phyloP scores from a whole-genome alignment of 2,113 vertebrate genomes.

The Grallaria varia region DNA sequence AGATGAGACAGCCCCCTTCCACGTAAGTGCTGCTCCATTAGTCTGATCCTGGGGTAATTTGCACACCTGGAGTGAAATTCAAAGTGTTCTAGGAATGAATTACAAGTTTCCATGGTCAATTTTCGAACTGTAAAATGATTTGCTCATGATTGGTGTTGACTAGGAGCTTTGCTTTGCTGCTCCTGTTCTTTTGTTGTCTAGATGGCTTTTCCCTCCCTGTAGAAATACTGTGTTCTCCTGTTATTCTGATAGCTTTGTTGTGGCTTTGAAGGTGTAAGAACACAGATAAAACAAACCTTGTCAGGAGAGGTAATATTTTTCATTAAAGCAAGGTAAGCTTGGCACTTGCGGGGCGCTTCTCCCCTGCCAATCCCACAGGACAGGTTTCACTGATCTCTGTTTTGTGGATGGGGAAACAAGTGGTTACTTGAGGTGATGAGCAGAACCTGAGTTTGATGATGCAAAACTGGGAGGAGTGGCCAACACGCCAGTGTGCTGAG shows the following conservation, averaged over 20 bases:
- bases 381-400: background rate
- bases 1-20: background rate
- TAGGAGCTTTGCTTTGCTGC: background rate
- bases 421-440: background rate
- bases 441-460: background rate
- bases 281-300: background rate
- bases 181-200: background rate
- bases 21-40: background rate
- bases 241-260: background rate
- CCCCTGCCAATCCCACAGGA: background rate
- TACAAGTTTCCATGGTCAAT: background rate
- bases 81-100: background rate
- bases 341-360: background rate
- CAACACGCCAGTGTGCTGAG: rapidly evolving
- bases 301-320: background rate
- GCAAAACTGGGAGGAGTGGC: background rate
- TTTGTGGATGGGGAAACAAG: background rate
- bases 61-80: background rate
- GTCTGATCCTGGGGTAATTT: background rate
- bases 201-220: background rate
- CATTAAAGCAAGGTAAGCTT: background rate
- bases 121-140: background rate
- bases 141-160: background rate
- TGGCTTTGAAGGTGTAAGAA: background rate
- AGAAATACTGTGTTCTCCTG: background rate